These are phyloP conservation scores for Aricia agestis DNA, from an alignment of 1,140 invertebrate species.

Conservation along the genomic window DNA sequence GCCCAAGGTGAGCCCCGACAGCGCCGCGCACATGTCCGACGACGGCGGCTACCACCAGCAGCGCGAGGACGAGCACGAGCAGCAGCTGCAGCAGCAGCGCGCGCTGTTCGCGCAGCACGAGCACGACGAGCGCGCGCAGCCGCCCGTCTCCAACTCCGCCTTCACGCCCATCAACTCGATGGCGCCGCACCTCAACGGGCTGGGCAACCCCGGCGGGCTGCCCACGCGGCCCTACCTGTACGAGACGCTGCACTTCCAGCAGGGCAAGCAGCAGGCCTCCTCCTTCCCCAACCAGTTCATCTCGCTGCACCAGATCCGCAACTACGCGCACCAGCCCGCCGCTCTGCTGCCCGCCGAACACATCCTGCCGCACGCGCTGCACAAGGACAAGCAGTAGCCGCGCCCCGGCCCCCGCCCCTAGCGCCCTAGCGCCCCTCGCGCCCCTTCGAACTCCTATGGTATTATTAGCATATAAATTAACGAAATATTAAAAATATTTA, in stretches of 20 bases:
- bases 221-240: constrained; percentile 91
- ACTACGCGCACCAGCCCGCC: constrained; percentile 94
- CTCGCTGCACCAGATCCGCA: constrained; percentile 96
- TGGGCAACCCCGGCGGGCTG: constrained; percentile 84
- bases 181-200: constrained; percentile 83
- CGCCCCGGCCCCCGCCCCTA: constrained; percentile 39
- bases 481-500: constrained; percentile 67
- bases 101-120: constrained; percentile 79
- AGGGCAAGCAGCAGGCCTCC: constrained; percentile 80
- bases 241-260: constrained; percentile 92
- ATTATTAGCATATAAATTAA: constrained; percentile 72
- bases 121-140: constrained; percentile 77
- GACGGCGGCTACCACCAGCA: constrained; percentile 79
- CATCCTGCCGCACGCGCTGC: constrained; percentile 70
- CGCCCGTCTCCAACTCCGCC: constrained; percentile 84
- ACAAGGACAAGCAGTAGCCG: constrained; percentile 74
- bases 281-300: constrained; percentile 96
- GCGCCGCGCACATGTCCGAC: constrained; percentile 82
- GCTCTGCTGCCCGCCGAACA: constrained; percentile 73
- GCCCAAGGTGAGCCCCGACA: constrained; percentile 87
- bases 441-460: constrained; percentile 69
- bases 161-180: constrained; percentile 93
- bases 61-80: constrained; percentile 78
- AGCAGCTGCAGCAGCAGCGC: constrained; percentile 80
- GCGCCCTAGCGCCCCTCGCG: constrained; percentile 44